Evolutionary conservation across 1,140 invertebrate genomes (phyloP).

Genomic region (Tetramorium simillimum): DNA sequence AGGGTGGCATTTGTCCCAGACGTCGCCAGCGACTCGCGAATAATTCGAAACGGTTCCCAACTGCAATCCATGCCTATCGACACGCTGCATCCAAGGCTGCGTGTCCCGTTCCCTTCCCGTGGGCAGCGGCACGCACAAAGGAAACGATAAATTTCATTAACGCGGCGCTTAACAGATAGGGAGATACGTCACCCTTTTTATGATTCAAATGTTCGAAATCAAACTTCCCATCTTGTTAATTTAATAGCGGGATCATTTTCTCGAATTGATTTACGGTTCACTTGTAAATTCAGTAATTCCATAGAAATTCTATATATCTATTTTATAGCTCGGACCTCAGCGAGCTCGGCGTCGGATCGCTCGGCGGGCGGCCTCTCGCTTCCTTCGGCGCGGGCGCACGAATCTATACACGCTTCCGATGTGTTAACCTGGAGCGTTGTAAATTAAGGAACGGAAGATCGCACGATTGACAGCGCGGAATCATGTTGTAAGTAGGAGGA

Average conservation of each 20-base stretch:
- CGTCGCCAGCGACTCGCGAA: slow-evolving; percentile 36
- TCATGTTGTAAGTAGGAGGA: slow-evolving; percentile 69
- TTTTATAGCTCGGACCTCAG: neutral
- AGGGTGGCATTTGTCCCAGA: slow-evolving; percentile 76
- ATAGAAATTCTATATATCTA: neutral
- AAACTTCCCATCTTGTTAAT: slow-evolving; percentile 1
- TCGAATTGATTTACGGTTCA: slow-evolving; percentile 6
- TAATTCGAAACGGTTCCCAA: slow-evolving; percentile 34
- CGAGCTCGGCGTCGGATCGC: neutral
- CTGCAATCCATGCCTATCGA: slow-evolving; percentile 8
- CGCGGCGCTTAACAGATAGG: slow-evolving; percentile 31
- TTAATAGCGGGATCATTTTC: slow-evolving; percentile 1
- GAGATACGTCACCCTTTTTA: neutral
- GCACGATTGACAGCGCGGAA: slow-evolving; percentile 3
- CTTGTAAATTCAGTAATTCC: slow-evolving; percentile 8
- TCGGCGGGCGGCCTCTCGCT: slow-evolving; percentile 1
- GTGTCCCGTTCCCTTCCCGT: neutral
- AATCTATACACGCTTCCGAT: slow-evolving; percentile 6
- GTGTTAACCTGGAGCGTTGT: slow-evolving; percentile 65
- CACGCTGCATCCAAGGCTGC: neutral
- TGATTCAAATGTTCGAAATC: neutral
- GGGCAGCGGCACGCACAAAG: neutral
- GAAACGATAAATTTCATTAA: slow-evolving; percentile 27
- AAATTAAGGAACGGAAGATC: slow-evolving; percentile 53
- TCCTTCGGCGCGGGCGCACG: neutral